Conservation (phyloP, 2,888 invertebrate species). For the Timandra comae region DNA sequence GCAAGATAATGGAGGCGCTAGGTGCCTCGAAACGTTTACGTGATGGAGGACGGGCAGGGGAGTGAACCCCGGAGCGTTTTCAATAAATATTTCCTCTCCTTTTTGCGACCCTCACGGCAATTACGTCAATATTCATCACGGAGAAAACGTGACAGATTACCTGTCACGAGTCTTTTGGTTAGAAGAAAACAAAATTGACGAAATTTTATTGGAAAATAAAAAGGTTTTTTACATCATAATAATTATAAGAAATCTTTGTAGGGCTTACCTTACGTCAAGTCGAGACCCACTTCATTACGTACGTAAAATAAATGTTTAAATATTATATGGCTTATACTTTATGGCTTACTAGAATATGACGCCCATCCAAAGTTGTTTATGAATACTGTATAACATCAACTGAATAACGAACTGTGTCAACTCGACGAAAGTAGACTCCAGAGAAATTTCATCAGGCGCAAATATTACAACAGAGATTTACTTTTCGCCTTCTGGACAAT, state of each 20-base stretch:
- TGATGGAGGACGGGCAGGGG: conserved; percentile 8
- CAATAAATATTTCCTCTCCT: conserved; percentile 34
- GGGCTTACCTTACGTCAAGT: no score
- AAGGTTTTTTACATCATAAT: no score
- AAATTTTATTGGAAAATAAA: conserved; percentile 15
- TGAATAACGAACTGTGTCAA: conserved; percentile 1
- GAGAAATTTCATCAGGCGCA: conserved; percentile 7
- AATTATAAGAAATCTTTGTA: no score
- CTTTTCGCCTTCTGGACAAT: conserved; percentile 1
- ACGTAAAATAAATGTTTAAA: conserved; percentile 8
- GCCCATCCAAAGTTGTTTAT: conserved; percentile 5
- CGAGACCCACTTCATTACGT: no score
- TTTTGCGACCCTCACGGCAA: conserved; percentile 31
- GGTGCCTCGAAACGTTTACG: conserved; percentile 12
- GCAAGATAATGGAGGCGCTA: conserved; percentile 1
- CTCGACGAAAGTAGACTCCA: conserved; percentile 3
- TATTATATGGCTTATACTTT: no score
- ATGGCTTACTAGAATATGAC: no score
- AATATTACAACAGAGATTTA: conserved; percentile 11
- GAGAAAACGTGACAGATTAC: conserved; percentile 28
- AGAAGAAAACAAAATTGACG: conserved; percentile 17
- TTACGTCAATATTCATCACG: conserved; percentile 37
- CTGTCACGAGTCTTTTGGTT: conserved; percentile 14
- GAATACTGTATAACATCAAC: conserved; percentile 9
- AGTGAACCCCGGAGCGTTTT: conserved; percentile 23